Base-by-base conservation (phyloP, 92 coral and sea anemone genomes). In the Pocillopora meandrina region DNA sequence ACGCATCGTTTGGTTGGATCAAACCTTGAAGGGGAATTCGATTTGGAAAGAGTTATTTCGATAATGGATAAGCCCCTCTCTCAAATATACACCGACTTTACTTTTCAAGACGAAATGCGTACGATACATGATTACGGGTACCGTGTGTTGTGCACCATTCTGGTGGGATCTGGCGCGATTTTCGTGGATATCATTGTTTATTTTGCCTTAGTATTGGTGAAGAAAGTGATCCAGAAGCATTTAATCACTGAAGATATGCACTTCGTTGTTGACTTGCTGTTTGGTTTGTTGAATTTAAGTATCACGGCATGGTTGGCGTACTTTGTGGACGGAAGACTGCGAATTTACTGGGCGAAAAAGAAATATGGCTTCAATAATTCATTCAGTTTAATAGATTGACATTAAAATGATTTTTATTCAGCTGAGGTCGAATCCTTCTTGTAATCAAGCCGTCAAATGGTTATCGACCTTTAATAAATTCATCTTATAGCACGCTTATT, bases 161-260 rank as follows among this genome's bases (percentile, higher is more conserved):
- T 90, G 67, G 88, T 84, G n/a, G 93, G 93, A 33, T 80, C 80
- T 17, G 90, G 82, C 2, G 93, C 93, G 3, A 88, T 90, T 62
- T 72, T 83, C 21, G 90, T 90, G 14, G 87, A 90, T 73, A 71
- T 90, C 7, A 62, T 87, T 63, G 79, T 90, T 10, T 84, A 84
- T 84, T 84, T 76, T 77, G 73, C 20, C 36, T 67, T 84, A 16
- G 31, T 60, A 63, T 66, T 76, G 69, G 56, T 84, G 16, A 84
- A 84, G 67, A 68, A 55, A 49, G 35, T 84, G 60, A 84, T 84
- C 68, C 63, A 42, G 20, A 84, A 76, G 71, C 62, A 76, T 56
- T 76, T 84, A 70, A 76, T 84, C 66, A 56, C 83, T 3, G 90
- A 84, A 57, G 93, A 90, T 56, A 86, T 86, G 87, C 85, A 82